Base-by-base conservation (phyloP, 2,888 invertebrate species). In the Eugnorisma glareosa region DNA sequence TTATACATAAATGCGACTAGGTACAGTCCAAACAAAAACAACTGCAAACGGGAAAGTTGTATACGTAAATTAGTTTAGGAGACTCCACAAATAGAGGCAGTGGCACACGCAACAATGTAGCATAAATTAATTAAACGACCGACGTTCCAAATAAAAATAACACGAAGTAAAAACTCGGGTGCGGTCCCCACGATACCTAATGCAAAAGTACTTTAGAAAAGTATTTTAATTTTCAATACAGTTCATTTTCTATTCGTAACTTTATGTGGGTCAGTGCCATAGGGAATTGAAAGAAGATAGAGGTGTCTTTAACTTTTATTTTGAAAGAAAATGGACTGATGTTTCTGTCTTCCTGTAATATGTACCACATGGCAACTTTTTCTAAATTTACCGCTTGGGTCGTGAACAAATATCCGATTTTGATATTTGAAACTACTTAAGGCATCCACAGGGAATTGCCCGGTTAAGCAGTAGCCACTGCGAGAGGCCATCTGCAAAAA, bases 151-250 rank as follows among this genome's bases (percentile, higher is more conserved):
- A 83, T 70, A 74, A 76, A 81, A 77, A 85, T 45, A 75, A 73
- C 37, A 61, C 45, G 45, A 71, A 80, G 71, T 63, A 79, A 78
- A 78, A 79, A 74, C 72, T 61, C 64, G 66, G 57, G 35, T 35
- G 71, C 72, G 69, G 67, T 70, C 67, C 45, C 71, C 59, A 79
- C 73, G 74, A 74, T 72, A 77, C 74, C 72, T 70, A 75, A 81
- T 77, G 69, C 73, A 77, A 75, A 78, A 85, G 77, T 76, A 71
- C 75, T 82, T 81, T 79, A 61, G 18, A 76, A 81, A 89, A 86
- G 81, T 79, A 84, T 89, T 89, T 89, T 86, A 88, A 91, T 86
- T 90, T 90, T 83, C 86, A 86, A 87, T 86, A 88, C 85, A 82
- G 80, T 88, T 87, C 84, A 85, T 90, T 89, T 90, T 85, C 85